Conservation (phyloP, 2,113 vertebrate species). For the Nicator chloris region DNA sequence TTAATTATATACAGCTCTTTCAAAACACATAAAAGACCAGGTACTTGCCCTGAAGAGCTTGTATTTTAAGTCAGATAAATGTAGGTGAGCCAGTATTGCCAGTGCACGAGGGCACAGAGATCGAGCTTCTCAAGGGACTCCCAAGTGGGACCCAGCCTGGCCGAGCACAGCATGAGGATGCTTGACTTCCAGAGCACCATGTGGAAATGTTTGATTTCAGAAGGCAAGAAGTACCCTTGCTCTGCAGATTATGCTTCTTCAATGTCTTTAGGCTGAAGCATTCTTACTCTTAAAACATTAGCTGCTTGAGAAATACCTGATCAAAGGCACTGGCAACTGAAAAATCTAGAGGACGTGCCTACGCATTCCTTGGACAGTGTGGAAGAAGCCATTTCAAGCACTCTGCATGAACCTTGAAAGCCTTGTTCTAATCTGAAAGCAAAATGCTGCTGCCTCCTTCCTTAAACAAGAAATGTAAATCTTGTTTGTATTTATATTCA, state of each 20-base stretch:
- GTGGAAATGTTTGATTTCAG: not conserved
- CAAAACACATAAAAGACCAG: slow-evolving; percentile 61
- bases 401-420: not conserved
- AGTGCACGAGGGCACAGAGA: slow-evolving; percentile 37
- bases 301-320: not conserved
- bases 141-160: not conserved
- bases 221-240: not conserved
- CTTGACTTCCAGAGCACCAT: not conserved
- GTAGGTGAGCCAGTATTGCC: slow-evolving; percentile 45
- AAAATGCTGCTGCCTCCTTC: not conserved
- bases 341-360: not conserved
- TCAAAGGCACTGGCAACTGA: not conserved
- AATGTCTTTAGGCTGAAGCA: not conserved
- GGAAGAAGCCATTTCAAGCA: not conserved
- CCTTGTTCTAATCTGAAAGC: not conserved
- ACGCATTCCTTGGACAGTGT: not conserved
- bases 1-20: slow-evolving; percentile 58
- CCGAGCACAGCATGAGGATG: not conserved
- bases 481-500: slow-evolving; percentile 41
- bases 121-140: not conserved
- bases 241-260: not conserved
- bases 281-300: not conserved
- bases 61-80: slow-evolving; percentile 60
- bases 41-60: slow-evolving; percentile 57
- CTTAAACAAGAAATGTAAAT: slow-evolving; percentile 33